Evolutionary conservation across 1,140 invertebrate species (phyloP).

Genomic region (Magallana gigas): DNA sequence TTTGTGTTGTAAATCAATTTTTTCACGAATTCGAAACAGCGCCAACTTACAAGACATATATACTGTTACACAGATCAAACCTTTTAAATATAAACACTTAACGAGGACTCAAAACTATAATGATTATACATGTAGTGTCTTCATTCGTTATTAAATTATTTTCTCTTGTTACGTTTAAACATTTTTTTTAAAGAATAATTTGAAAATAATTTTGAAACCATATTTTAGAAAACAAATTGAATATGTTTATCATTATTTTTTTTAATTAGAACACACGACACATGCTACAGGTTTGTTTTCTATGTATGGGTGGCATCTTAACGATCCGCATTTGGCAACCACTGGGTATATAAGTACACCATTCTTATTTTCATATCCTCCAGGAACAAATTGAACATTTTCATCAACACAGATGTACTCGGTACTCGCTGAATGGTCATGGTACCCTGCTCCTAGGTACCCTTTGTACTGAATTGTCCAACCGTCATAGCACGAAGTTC

Average conservation of each 20-base stretch:
- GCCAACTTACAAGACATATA: too few relatives aligned
- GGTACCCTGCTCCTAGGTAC: slow-evolving; percentile 53
- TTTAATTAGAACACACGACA: slow-evolving; percentile 56
- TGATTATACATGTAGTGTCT: too few relatives aligned
- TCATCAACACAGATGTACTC: slow-evolving; percentile 64
- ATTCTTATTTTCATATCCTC: slow-evolving; percentile 44
- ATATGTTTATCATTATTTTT: too few relatives aligned
- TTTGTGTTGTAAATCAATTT: too few relatives aligned
- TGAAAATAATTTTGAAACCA: neutral
- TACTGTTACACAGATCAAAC: too few relatives aligned
- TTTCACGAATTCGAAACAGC: too few relatives aligned
- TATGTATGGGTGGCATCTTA: slow-evolving; percentile 62
- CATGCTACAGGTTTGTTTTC: slow-evolving; percentile 53
- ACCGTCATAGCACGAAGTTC: slow-evolving; percentile 46
- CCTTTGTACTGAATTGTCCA: slow-evolving; percentile 63
- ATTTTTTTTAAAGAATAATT: too few relatives aligned
- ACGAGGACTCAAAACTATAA: too few relatives aligned
- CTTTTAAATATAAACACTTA: too few relatives aligned
- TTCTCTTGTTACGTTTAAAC: too few relatives aligned
- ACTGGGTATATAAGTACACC: slow-evolving; percentile 58
- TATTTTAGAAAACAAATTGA: too few relatives aligned
- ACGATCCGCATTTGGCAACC: slow-evolving; percentile 47
- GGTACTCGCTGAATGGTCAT: neutral
- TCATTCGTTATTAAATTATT: too few relatives aligned
- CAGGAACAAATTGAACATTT: slow-evolving; percentile 43